Conservation (phyloP, 2,113 vertebrate genomes). For the Tychaedon coryphoeus region DNA sequence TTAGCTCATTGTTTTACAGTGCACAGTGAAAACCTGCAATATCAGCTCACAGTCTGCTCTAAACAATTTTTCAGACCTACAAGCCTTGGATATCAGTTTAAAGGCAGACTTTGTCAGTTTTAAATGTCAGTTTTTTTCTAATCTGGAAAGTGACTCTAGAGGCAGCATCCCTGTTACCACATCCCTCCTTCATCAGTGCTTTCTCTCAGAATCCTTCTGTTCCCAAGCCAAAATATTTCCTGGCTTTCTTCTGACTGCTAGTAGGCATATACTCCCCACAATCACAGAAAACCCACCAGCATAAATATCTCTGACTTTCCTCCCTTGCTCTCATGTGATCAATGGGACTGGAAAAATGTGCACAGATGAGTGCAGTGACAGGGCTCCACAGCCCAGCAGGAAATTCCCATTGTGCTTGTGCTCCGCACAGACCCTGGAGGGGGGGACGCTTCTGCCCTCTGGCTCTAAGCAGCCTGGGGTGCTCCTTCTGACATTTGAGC, state of each 20-base stretch:
- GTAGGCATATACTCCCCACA: not conserved
- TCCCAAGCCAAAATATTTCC: not conserved
- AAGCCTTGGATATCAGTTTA: not conserved
- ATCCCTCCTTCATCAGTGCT: not conserved
- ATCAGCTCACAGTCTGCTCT: not conserved
- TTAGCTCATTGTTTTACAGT: not conserved
- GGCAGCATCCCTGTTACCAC: not conserved
- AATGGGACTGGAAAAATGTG: not conserved
- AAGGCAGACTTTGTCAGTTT: not conserved
- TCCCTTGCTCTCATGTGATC: not conserved
- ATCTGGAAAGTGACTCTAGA: not conserved
- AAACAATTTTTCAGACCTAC: not conserved
- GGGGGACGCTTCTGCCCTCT: not conserved
- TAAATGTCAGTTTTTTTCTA: not conserved
- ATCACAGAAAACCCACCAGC: not conserved
- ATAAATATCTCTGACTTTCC: not conserved
- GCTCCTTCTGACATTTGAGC: not conserved
- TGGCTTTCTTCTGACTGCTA: not conserved
- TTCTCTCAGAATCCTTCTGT: not conserved
- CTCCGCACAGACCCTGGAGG: not conserved
- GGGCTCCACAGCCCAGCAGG: not conserved
- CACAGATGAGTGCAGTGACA: not conserved
- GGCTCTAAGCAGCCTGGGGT: not conserved
- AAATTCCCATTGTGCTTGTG: accelerated
- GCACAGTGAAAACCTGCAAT: not conserved